phyloP scores from a whole-genome alignment of 2,113 vertebrate species.

The Nothocercus julius region DNA sequence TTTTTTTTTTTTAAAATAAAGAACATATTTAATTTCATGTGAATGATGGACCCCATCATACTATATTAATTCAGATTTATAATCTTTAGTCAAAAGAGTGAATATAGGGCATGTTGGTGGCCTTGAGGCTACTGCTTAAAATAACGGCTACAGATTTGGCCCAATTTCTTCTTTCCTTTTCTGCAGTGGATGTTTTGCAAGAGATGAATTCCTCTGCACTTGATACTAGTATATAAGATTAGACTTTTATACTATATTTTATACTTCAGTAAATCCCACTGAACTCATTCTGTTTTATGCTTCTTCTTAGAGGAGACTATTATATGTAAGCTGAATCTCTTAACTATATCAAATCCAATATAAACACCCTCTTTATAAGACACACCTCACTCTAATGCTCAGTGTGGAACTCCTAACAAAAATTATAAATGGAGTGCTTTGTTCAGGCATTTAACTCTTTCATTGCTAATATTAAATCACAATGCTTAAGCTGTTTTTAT shows the following conservation, averaged over 20 bases:
- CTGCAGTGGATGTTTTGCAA: slow-evolving; percentile 28
- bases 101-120: not conserved
- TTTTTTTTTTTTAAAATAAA: not conserved
- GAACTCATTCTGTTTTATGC: slow-evolving; percentile 68
- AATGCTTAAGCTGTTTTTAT: slow-evolving; percentile 48
- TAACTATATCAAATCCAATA: slow-evolving; percentile 72
- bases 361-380: slow-evolving; percentile 71
- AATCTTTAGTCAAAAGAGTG: not conserved
- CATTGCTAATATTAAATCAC: slow-evolving; percentile 29
- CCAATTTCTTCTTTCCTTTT: slow-evolving; percentile 1
- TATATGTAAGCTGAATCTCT: slow-evolving; percentile 62
- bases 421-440: slow-evolving; percentile 67
- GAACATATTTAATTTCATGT: not conserved
- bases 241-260: slow-evolving; percentile 56
- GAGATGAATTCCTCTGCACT: slow-evolving; percentile 23
- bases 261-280: slow-evolving; percentile 61
- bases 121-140: not conserved
- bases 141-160: not conserved
- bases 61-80: not conserved
- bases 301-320: slow-evolving; percentile 57
- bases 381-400: slow-evolving; percentile 53
- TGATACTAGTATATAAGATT: slow-evolving; percentile 62
- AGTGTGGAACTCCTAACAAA: slow-evolving; percentile 48
- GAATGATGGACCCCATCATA: not conserved
- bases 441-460: slow-evolving; percentile 57